Evolutionary conservation across 2,113 vertebrate genomes (phyloP).

Genomic region (Donacobius atricapilla): DNA sequence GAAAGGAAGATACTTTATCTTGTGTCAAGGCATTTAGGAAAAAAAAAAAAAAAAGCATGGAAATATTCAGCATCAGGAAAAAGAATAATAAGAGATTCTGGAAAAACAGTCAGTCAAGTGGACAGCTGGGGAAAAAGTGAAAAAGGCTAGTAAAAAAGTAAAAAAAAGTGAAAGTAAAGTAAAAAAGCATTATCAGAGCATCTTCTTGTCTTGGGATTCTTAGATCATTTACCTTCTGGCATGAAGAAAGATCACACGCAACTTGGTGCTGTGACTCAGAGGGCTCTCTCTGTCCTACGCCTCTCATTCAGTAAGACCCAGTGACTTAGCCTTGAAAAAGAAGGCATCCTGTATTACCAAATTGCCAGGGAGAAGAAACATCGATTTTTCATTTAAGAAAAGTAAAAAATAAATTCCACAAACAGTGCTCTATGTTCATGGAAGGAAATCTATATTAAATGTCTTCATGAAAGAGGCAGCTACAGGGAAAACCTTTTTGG

Average conservation of each 20-base stretch:
- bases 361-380: not conserved
- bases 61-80: not conserved
- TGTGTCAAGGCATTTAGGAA: not conserved
- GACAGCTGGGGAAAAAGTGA: not conserved
- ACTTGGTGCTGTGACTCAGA: not conserved
- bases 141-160: not conserved
- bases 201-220: not conserved
- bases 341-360: not conserved
- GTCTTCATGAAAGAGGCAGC: not conserved
- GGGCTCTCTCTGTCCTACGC: not conserved
- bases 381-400: not conserved
- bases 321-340: not conserved
- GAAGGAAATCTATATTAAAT: not conserved
- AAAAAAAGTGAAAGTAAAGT: not conserved
- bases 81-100: not conserved
- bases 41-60: too few species aligned
- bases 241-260: fast-evolving
- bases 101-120: not conserved
- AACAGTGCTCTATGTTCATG: not conserved
- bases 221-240: not conserved
- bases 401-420: not conserved
- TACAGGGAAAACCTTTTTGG: not conserved
- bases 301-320: not conserved
- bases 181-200: not conserved
- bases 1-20: not conserved